Base-by-base conservation (phyloP, 2,888 invertebrate species). In the Agrotis exclamationis region DNA sequence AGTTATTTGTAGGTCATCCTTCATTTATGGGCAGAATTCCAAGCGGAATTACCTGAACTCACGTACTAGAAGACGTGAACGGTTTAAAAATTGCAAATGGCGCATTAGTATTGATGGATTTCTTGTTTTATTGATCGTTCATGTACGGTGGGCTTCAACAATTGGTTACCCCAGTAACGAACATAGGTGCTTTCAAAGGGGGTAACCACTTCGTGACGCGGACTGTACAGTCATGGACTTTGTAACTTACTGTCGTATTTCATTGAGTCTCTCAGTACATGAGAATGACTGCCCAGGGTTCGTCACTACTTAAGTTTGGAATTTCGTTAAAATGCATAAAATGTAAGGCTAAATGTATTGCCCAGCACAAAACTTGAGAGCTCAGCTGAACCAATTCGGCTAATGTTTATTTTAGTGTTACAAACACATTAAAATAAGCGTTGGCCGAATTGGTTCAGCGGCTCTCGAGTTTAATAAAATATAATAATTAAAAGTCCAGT, bases 1-100 rank as follows among this genome's bases (percentile, higher is more conserved):
- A 64, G 77, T 68, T 80, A 83, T 80, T 82, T 82, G 74, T 83
- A 83, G 82, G 84, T 59, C 82, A 74, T 79, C 82, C 79, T 71
- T 74, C 74, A 72, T 82, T 77, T 77, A 74, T 82, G 82, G 82
- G 82, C 81, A 77, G 81, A 71, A 82, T 80, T 83, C 82, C 84
- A 82, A 82, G 69, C 83, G 82, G 82, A 83, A 83, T 82, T 66
- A 80, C 81, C 77, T 72, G 68, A 64, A 70, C 69, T 67, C 77
- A 82, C 84, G 84, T 82, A 66, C 50, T 50, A 14, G 22, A 18
- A 45, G 58, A 83, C 82, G 82, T 83, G 82, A 63, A 56, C 44
- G 28, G 81, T 60, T 80, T 80, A 33, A 77, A 83, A 74, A 80
- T 79, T 60, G 45, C 60, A 53, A 66, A 65, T 72, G 57, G 33